These are phyloP conservation scores for Prosapia bicincta DNA, from an alignment of 2,888 invertebrate species.

Conservation along the genomic window DNA sequence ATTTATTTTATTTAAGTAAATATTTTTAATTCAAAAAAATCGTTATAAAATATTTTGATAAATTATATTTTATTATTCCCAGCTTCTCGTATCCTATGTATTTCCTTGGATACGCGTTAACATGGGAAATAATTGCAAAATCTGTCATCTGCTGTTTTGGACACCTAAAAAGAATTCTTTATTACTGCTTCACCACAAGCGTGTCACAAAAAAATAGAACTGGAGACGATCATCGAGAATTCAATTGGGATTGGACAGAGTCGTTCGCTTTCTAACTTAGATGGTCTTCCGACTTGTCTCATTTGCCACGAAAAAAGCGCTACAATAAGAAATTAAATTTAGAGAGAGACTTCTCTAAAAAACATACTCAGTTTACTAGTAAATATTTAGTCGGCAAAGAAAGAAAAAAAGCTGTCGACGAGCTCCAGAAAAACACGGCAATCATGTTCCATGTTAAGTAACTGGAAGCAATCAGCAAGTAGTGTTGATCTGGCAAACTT, in stretches of 20 bases:
- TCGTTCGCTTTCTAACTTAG: not conserved
- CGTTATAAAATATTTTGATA: too few species aligned
- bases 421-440: slow-evolving; percentile 32
- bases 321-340: slow-evolving; percentile 19
- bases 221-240: not conserved
- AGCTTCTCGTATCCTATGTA: too few species aligned
- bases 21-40: too few species aligned
- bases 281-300: too few species aligned
- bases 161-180: not conserved
- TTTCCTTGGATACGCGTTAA: too few species aligned
- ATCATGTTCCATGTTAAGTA: too few species aligned
- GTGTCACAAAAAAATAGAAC: not conserved
- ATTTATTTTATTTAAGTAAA: too few species aligned
- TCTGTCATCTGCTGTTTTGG: too few species aligned
- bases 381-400: slow-evolving; percentile 36
- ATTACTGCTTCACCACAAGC: not conserved
- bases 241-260: not conserved
- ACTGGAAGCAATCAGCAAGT: slow-evolving; percentile 34
- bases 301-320: not conserved
- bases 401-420: slow-evolving; percentile 35
- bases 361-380: slow-evolving; percentile 21
- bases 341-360: slow-evolving; percentile 25
- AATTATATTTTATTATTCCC: too few species aligned
- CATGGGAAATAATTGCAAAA: too few species aligned
- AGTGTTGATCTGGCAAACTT: slow-evolving; percentile 35